Percentiles rank a stretch among this genome's conserved stretches.
These are phyloP conservation scores for Oceanodroma leucorhoa DNA, from an alignment of 2,797 vertebrate genomes.

Conservation along the genomic window DNA sequence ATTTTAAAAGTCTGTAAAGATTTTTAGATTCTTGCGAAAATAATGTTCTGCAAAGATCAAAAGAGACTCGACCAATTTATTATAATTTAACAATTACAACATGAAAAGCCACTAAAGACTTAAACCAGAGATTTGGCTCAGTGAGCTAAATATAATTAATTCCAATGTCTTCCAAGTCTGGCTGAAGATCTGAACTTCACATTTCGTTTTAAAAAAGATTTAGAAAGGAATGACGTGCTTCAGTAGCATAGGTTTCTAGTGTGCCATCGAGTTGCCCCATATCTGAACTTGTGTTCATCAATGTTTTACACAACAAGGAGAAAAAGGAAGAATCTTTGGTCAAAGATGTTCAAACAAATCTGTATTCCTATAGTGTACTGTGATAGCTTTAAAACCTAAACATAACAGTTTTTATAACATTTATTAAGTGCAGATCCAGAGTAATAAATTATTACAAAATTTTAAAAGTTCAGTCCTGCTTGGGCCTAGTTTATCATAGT, in stretches of 20 bases:
- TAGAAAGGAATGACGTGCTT: not conserved
- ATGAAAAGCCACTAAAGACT: not conserved
- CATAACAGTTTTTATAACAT: not conserved
- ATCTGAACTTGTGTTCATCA: not conserved
- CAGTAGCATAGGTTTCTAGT: not conserved
- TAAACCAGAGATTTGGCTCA: not conserved
- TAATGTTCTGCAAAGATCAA: not conserved
- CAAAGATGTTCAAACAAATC: not conserved
- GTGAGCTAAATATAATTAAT: not conserved
- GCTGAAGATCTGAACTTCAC: not conserved
- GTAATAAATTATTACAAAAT: not conserved
- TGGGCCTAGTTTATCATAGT: not conserved
- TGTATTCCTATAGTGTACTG: not conserved
- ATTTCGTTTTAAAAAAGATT: not conserved
- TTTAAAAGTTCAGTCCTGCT: not conserved
- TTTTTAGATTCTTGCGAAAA: not conserved
- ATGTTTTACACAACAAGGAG: not conserved
- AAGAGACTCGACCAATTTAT: not conserved
- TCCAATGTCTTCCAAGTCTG: not conserved
- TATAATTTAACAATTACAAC: not conserved
- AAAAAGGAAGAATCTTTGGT: not conserved
- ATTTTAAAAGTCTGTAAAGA: not conserved
- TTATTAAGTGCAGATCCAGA: not conserved
- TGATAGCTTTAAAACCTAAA: not conserved
- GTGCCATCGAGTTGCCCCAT: not conserved